A percentile compares a stretch with the other conserved stretches of the same genome.
Evolutionary conservation across 2,113 vertebrate genomes (phyloP).

Genomic region (Aegotheles bennettii): DNA sequence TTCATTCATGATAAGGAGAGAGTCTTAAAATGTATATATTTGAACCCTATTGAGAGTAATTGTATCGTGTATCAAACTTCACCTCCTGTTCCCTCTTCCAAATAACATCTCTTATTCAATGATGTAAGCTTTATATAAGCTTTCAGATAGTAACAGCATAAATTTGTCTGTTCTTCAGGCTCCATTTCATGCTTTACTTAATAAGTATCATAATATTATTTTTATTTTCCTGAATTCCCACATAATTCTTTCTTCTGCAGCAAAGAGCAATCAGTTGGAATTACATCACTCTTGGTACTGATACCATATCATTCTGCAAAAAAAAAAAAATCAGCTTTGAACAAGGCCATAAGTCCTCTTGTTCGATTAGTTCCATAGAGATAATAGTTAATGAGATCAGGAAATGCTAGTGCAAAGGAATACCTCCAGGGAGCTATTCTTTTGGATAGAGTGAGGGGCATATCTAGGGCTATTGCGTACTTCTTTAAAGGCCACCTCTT

Average conservation of each 20-base stretch:
- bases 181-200: not conserved
- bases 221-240: not conserved
- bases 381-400: not conserved
- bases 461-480: not conserved
- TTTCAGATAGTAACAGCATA: not conserved
- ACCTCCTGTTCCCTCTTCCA: not conserved
- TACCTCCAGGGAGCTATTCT: not conserved
- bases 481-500: not conserved
- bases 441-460: not conserved
- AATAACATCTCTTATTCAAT: slow-evolving; percentile 12
- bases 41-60: not conserved
- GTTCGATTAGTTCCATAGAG: not conserved
- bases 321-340: not conserved
- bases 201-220: not conserved
- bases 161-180: not conserved
- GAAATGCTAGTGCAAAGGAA: not conserved
- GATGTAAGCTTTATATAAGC: not conserved
- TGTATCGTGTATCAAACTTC: not conserved
- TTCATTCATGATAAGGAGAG: not conserved
- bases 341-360: not conserved
- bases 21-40: not conserved
- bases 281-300: not conserved
- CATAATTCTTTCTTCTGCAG: not conserved
- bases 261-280: not conserved
- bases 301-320: not conserved